Percentiles rank a stretch among this genome's conserved stretches.
These are phyloP conservation scores for Psilopsiagon aymara DNA, from an alignment of 2,113 vertebrate genomes.

Conservation along the genomic window DNA sequence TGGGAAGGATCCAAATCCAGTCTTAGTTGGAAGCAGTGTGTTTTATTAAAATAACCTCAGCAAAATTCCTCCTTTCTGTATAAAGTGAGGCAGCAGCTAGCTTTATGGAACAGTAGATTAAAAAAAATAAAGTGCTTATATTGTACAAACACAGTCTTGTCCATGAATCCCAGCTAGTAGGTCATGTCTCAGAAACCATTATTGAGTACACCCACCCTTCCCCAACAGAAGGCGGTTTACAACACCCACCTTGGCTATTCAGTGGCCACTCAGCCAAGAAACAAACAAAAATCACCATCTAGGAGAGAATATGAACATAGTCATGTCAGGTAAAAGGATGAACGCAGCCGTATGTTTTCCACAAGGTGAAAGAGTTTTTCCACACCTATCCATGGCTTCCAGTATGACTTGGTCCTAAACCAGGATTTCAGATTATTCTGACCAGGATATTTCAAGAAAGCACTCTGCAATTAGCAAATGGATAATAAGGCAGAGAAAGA, in stretches of 20 bases:
- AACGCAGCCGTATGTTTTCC: background rate
- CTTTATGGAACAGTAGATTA: background rate
- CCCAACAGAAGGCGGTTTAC: background rate
- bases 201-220: background rate
- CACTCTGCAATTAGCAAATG: background rate
- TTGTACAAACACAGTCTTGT: background rate
- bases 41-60: background rate
- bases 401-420: background rate
- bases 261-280: background rate
- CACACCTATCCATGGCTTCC: background rate
- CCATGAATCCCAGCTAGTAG: background rate
- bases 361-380: background rate
- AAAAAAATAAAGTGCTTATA: background rate
- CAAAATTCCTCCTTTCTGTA: background rate
- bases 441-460: slow-evolving; percentile 26
- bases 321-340: background rate
- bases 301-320: background rate
- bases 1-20: slow-evolving; percentile 39
- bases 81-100: background rate
- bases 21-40: background rate
- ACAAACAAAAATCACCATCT: background rate
- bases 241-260: background rate
- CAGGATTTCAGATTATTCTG: slow-evolving; percentile 39
- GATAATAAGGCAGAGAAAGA: background rate
- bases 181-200: background rate